Percentiles rank a stretch among this genome's conserved stretches.
Conservation (phyloP, 2,797 vertebrate genomes). For the Acrocephalus scirpaceus region DNA sequence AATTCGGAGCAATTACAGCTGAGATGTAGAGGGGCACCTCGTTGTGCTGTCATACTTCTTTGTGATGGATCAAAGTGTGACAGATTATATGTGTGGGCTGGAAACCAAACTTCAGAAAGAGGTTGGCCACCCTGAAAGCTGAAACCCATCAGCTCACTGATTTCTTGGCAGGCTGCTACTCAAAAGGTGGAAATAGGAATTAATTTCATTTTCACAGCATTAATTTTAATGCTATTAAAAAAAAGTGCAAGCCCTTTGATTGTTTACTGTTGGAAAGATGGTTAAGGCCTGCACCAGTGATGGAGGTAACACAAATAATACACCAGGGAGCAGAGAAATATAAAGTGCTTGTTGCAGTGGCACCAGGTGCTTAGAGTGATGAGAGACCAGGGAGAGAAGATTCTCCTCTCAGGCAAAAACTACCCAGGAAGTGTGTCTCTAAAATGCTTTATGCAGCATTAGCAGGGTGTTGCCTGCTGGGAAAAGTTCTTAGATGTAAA, state of each 20-base stretch:
- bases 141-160: neutral
- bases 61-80: neutral
- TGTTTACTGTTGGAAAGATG: neutral
- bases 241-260: neutral
- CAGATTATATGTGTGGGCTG: neutral
- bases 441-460: neutral
- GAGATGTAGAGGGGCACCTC: neutral
- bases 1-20: slow-evolving; percentile 1
- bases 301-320: neutral
- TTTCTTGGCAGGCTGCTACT: neutral
- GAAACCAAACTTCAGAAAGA: neutral
- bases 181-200: neutral
- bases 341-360: neutral
- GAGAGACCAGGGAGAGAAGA: neutral
- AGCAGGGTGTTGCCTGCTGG: neutral
- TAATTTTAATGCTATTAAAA: neutral
- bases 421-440: neutral
- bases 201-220: neutral
- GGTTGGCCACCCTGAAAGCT: neutral
- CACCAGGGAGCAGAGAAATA: neutral
- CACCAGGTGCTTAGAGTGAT: neutral
- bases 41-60: neutral
- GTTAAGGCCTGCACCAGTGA: neutral
- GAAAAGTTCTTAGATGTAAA: neutral
- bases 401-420: neutral